Conservation (phyloP, 2,888 invertebrate genomes). For the Apodemia duryi region DNA sequence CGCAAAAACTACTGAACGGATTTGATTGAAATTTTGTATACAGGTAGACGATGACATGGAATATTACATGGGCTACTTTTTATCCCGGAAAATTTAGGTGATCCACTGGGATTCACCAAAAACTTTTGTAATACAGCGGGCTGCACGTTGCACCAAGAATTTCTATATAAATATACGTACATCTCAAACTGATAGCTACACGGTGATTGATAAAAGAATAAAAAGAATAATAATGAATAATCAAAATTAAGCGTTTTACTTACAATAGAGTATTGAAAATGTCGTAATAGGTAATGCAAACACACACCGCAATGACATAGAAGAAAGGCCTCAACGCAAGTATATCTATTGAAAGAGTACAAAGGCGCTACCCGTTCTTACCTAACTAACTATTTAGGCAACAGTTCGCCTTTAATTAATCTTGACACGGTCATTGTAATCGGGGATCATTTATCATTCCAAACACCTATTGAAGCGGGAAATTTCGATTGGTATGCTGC, state of each 20-base stretch:
- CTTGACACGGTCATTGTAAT: slow-evolving; percentile 68
- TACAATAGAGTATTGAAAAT: slow-evolving; percentile 17
- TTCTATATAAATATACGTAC: too few relatives aligned
- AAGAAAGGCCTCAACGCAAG: slow-evolving; percentile 28
- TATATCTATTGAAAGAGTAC: slow-evolving; percentile 32
- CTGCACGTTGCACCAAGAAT: too few relatives aligned
- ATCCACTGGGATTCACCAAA: too few relatives aligned
- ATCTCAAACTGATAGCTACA: too few relatives aligned
- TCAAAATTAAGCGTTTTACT: background rate
- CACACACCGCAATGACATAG: slow-evolving; percentile 22
- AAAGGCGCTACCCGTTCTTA: slow-evolving; percentile 52
- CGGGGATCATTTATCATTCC: slow-evolving; percentile 67
- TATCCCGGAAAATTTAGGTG: too few relatives aligned
- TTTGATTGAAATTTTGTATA: too few relatives aligned
- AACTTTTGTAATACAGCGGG: too few relatives aligned
- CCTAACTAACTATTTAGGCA: slow-evolving; percentile 73
- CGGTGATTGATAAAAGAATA: too few relatives aligned
- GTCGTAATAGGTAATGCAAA: slow-evolving; percentile 28
- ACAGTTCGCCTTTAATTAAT: slow-evolving; percentile 72
- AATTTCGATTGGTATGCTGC: slow-evolving; percentile 1
- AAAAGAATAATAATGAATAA: background rate
- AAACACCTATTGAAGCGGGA: slow-evolving; percentile 2
- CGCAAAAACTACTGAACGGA: too few relatives aligned
- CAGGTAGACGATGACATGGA: too few relatives aligned
- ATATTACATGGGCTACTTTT: too few relatives aligned